Base-by-base conservation (phyloP, 2,797 vertebrate species). In the Moxostoma hubbsi region DNA sequence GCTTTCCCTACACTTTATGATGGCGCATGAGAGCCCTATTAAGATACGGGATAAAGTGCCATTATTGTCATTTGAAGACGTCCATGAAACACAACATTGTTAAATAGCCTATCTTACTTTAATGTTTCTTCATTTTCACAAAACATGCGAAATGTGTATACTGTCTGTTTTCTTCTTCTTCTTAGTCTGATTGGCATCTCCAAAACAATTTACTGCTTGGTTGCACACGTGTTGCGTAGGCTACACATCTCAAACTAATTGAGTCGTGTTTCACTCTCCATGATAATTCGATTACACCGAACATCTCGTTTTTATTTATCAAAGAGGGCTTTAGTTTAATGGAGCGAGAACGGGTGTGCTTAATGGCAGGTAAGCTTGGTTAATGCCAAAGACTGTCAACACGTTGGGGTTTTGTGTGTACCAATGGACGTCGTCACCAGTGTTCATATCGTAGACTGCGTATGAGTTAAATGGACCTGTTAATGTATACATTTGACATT, bases 241-340 rank as follows among this genome's bases (percentile, higher is more conserved):
- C 36, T 86, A 89, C 85, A 87, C 92, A 87, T 87, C 90, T 90
- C 89, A 73, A 46, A 59, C 92, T 97, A 96, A 97, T 96, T 95
- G 95, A 96, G 94, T 95, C 92, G 89, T 90, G 94, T 94, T 89
- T 92, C 93, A 91, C 94, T 94, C 95, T 95, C 94, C 91, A 92
- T 84, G 85, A 57, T 98, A 97, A 98, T 98, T 97, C 94, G 93
- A 95, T 97, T 95, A 96, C 93, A 92, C 91, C 92, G 91, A 86
- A 89, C 91, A 93, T 91, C 87, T 92, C 93, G 92, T 95, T 93
- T 95, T 95, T 94, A 91, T 95, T 94, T 95, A 93, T 94, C 93
- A 93, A 93, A 88, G 89, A 96, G 94, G 91, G 90, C 93, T 86
- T 92, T 83, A 93, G 97, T 94, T 95, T 96, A 98, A 98, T 98